phyloP scores from a whole-genome alignment of 1,140 invertebrate genomes.

The Pantala flavescens region DNA sequence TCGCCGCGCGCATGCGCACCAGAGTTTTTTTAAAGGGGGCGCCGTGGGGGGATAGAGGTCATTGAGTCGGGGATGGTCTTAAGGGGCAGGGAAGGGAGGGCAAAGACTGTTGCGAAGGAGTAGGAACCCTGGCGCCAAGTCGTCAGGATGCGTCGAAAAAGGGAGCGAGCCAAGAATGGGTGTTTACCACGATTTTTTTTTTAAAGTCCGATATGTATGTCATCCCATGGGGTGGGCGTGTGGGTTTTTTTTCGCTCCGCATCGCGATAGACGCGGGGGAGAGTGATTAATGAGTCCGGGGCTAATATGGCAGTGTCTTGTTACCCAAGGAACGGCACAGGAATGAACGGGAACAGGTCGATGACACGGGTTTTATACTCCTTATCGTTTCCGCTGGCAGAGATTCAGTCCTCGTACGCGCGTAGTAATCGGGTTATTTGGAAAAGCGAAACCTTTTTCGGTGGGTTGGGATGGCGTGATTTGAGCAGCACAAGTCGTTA shows the following conservation, averaged over 20 bases:
- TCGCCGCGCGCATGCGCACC: not conserved
- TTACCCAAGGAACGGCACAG: too few species aligned
- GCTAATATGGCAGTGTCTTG: too few species aligned
- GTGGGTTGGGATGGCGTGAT: too few species aligned
- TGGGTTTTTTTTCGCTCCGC: not conserved
- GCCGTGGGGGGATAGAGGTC: slow-evolving; percentile 5
- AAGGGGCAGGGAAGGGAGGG: not conserved
- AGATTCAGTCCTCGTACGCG: too few species aligned
- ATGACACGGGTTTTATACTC: too few species aligned
- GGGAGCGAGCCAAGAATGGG: not conserved
- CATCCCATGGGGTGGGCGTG: not conserved
- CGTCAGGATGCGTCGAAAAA: not conserved
- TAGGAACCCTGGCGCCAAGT: not conserved
- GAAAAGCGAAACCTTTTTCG: too few species aligned
- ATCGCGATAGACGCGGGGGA: not conserved
- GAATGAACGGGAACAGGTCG: too few species aligned
- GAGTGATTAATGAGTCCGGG: not conserved
- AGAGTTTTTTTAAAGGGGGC: not conserved
- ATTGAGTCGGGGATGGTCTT: not conserved
- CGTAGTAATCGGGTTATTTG: too few species aligned
- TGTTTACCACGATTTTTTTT: not conserved
- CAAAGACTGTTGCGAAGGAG: not conserved
- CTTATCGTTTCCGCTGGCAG: too few species aligned
- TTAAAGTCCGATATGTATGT: not conserved
- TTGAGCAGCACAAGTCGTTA: too few species aligned